phyloP scores from a whole-genome alignment of 2,888 invertebrate species.

The Pycnomerus fuliginosus region DNA sequence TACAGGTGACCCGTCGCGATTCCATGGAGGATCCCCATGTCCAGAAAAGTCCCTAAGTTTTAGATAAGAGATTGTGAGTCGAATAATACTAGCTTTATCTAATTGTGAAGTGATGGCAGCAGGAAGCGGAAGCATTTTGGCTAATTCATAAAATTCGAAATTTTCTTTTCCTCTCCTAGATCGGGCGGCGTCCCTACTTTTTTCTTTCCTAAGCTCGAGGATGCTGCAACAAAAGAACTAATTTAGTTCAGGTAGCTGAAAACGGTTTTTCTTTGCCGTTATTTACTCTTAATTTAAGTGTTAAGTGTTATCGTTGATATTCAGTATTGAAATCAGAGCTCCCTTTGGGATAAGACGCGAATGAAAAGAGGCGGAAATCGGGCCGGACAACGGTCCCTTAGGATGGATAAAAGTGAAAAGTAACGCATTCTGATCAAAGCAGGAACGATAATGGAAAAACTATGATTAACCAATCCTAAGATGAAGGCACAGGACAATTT shows the following conservation, averaged over 20 bases:
- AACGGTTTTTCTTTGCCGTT: slow-evolving; percentile 11
- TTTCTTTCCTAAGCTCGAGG: slow-evolving; percentile 90
- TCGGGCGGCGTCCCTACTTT: slow-evolving; percentile 89
- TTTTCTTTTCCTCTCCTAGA: slow-evolving; percentile 93
- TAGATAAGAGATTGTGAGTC: slow-evolving; percentile 94
- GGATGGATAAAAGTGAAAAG: slow-evolving; percentile 55
- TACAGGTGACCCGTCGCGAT: slow-evolving; percentile 73
- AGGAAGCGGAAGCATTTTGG: slow-evolving; percentile 89
- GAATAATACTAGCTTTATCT: slow-evolving; percentile 95
- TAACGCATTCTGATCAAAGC: slow-evolving; percentile 43
- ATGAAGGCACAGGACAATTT: slow-evolving; percentile 27
- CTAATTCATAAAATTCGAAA: slow-evolving; percentile 94
- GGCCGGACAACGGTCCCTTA: slow-evolving; percentile 50
- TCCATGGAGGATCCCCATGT: slow-evolving; percentile 97
- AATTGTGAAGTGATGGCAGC: slow-evolving; percentile 92
- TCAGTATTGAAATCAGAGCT: slow-evolving; percentile 51
- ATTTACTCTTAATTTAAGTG: slow-evolving; percentile 26
- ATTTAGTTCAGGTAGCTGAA: slow-evolving; percentile 14
- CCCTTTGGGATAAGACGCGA: slow-evolving; percentile 44
- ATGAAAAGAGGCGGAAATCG: slow-evolving; percentile 48
- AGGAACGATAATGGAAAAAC: slow-evolving; percentile 24
- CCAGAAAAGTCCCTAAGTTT: slow-evolving; percentile 92
- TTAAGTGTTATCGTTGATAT: slow-evolving; percentile 25
- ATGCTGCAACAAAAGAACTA: slow-evolving; percentile 68
- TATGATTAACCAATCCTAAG: slow-evolving; percentile 34